Percentiles rank a stretch among this genome's conserved stretches.
These are phyloP conservation scores for Drosophila ficusphila DNA, from an alignment of 1,140 invertebrate species.

Conservation along the genomic window DNA sequence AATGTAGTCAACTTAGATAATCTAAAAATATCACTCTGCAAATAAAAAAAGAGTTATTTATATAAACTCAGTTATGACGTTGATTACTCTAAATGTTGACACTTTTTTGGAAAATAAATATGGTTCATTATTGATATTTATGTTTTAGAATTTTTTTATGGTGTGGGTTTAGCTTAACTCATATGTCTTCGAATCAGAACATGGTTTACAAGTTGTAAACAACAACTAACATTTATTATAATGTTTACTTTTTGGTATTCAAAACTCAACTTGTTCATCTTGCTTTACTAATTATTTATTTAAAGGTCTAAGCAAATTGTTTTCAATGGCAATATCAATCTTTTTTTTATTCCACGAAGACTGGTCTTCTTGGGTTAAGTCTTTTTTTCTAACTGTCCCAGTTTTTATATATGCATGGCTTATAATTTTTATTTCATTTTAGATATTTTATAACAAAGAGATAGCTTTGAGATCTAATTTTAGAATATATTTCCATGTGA, in stretches of 20 bases:
- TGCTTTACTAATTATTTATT: no score
- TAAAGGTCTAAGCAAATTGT: background rate
- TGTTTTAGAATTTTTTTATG: background rate
- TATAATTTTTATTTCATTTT: background rate
- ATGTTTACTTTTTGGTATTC: no score
- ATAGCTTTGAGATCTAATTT: constrained; percentile 20
- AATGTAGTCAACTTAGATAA: background rate
- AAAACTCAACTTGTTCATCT: no score
- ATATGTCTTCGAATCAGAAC: background rate
- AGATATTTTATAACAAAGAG: background rate
- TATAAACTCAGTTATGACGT: constrained; percentile 5
- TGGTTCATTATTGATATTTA: background rate
- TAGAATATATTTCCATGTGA: background rate
- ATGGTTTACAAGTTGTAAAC: no score
- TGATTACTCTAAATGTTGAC: constrained; percentile 4
- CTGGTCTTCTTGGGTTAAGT: background rate
- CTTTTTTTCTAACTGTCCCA: background rate
- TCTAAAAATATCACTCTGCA: background rate
- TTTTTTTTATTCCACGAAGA: no score
- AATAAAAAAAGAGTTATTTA: background rate
- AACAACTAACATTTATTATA: no score
- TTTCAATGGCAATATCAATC: no score
- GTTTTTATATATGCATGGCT: background rate
- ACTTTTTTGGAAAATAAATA: background rate
- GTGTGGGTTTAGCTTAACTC: background rate